Conservation (phyloP, 2,113 vertebrate species). For the Crotalus helleri region DNA sequence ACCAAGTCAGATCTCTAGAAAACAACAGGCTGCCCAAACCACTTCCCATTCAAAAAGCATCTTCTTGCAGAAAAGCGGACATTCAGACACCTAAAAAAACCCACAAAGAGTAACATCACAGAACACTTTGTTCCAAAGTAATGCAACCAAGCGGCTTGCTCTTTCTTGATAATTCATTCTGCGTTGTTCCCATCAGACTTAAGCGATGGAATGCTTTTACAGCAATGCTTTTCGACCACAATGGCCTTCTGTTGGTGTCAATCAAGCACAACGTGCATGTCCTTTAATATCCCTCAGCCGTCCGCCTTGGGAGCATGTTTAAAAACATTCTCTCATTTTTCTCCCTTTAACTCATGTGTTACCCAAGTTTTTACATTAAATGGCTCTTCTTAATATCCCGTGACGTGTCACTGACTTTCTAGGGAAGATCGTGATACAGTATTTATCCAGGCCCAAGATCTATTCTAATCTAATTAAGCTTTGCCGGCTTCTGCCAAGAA, state of each 20-base stretch:
- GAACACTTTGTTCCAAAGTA: slow-evolving; percentile 72
- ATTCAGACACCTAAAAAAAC: slow-evolving; percentile 65
- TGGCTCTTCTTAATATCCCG: slow-evolving; percentile 79
- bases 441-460: slow-evolving; percentile 74
- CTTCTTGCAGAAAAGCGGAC: slow-evolving; percentile 58
- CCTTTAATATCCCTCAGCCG: slow-evolving; percentile 74
- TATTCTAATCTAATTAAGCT: slow-evolving; percentile 74
- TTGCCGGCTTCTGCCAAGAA: slow-evolving; percentile 63
- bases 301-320: slow-evolving; percentile 78
- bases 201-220: slow-evolving; percentile 71
- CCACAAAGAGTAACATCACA: slow-evolving; percentile 69
- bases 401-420: slow-evolving; percentile 76
- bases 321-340: slow-evolving; percentile 84
- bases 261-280: slow-evolving; percentile 62
- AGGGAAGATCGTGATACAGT: slow-evolving; percentile 72
- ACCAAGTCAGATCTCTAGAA: background rate
- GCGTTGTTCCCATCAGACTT: slow-evolving; percentile 60
- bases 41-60: slow-evolving; percentile 29
- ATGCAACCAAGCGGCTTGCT: slow-evolving; percentile 69
- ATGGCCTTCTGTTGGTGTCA: slow-evolving; percentile 73
- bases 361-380: slow-evolving; percentile 84
- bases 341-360: slow-evolving; percentile 82
- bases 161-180: slow-evolving; percentile 80
- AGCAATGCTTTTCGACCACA: slow-evolving; percentile 72
- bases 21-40: background rate